A percentile compares a stretch with the other conserved stretches of the same genome.
phyloP scores from a whole-genome alignment of 2,888 invertebrate species.

The Cremastinae sp. region DNA sequence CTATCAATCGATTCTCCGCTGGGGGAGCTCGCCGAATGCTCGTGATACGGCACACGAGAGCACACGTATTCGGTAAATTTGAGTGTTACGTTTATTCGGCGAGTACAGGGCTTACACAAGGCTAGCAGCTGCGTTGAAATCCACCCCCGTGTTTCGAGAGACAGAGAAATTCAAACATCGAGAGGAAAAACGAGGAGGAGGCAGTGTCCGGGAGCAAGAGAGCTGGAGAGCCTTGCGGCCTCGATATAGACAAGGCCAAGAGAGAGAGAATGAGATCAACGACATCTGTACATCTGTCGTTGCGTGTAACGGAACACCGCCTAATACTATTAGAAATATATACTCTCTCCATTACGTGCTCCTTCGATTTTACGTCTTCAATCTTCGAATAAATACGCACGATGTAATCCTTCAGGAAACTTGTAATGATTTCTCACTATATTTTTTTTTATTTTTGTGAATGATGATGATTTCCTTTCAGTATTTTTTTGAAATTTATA shows the following conservation, averaged over 20 bases:
- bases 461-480: too few species aligned
- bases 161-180: slow-evolving; percentile 74
- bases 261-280: slow-evolving; percentile 66
- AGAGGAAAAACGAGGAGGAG: slow-evolving; percentile 36
- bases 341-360: slow-evolving; percentile 60
- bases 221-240: slow-evolving; percentile 22
- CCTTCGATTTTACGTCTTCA: slow-evolving; percentile 26
- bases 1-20: slow-evolving; percentile 74
- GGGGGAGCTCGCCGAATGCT: slow-evolving; percentile 53
- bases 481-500: too few species aligned
- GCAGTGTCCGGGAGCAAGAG: slow-evolving; percentile 3
- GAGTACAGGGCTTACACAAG: slow-evolving; percentile 62
- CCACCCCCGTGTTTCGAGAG: slow-evolving; percentile 59
- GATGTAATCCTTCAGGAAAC: too few species aligned
- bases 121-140: slow-evolving; percentile 62
- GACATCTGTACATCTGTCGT: slow-evolving; percentile 78
- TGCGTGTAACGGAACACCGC: slow-evolving; percentile 79
- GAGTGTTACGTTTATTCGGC: slow-evolving; percentile 46
- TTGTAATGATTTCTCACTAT: too few species aligned
- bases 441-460: too few species aligned
- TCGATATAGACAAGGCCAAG: slow-evolving; percentile 9
- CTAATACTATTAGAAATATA: slow-evolving; percentile 80
- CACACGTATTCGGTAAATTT: slow-evolving; percentile 10
- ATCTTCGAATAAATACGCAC: not conserved
- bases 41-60: slow-evolving; percentile 26